Percentiles rank a stretch among this genome's conserved stretches.
Evolutionary conservation across 2,888 invertebrate genomes (phyloP).

Genomic region (Ophioninae sp.): DNA sequence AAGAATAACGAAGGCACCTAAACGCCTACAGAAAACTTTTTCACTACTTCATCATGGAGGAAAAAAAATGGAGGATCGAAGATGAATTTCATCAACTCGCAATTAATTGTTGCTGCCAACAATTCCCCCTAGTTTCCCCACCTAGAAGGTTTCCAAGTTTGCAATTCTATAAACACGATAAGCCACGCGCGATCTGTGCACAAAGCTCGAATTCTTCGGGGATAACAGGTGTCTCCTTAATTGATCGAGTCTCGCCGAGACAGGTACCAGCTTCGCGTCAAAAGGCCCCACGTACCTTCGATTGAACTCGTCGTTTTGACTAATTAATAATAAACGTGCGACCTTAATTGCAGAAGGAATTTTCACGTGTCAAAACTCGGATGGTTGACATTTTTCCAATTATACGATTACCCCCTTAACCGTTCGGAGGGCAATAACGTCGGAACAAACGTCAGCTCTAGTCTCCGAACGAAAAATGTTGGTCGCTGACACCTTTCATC

Average conservation of each 20-base stretch:
- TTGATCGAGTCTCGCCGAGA: slow-evolving; percentile 43
- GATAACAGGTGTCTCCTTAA: slow-evolving; percentile 64
- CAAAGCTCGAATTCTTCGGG: slow-evolving; percentile 34
- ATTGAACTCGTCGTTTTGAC: slow-evolving; percentile 41
- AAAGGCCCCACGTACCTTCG: slow-evolving; percentile 14
- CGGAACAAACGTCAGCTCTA: neutral
- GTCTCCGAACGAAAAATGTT: neutral
- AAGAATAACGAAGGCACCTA: too few relatives aligned
- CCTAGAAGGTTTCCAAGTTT: slow-evolving; percentile 16
- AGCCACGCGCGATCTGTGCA: neutral
- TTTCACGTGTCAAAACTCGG: neutral
- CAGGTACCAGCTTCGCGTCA: neutral
- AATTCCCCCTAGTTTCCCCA: neutral
- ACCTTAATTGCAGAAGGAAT: neutral
- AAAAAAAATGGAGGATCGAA: too few relatives aligned
- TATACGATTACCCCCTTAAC: neutral
- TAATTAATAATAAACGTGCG: slow-evolving; percentile 35
- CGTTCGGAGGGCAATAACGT: neutral
- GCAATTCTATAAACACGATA: neutral
- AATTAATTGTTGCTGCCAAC: neutral
- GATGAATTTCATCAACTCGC: too few relatives aligned
- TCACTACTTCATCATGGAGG: too few relatives aligned
- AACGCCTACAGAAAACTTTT: too few relatives aligned
- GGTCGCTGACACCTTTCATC: slow-evolving; percentile 29
- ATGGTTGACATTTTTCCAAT: neutral